These are phyloP conservation scores for Sceliomorpha sp. DNA, from an alignment of 2,888 invertebrate genomes.

Conservation along the genomic window DNA sequence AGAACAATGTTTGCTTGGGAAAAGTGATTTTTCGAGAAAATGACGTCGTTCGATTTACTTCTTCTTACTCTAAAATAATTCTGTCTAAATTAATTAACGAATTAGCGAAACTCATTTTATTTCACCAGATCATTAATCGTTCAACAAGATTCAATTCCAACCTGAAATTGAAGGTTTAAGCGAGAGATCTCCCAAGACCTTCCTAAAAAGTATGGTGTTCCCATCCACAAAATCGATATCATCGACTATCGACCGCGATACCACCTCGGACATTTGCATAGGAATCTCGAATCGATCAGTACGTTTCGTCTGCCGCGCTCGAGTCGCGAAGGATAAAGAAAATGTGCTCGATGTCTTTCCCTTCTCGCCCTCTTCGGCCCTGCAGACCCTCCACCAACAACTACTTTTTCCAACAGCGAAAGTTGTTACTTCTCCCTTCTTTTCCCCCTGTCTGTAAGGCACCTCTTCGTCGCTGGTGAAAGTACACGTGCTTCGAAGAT, in stretches of 20 bases:
- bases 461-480: constrained; percentile 37
- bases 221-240: no score
- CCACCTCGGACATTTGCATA: constrained; percentile 33
- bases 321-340: constrained; percentile 32
- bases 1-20: no score
- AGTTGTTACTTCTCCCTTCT: constrained; percentile 45
- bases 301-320: constrained; percentile 31
- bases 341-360: constrained; percentile 11
- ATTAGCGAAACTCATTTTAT: no score
- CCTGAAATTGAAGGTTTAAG: no score
- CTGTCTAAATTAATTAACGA: no score
- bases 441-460: constrained; percentile 39
- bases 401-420: constrained; percentile 55
- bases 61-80: no score
- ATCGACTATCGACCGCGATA: constrained; percentile 36
- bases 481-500: constrained; percentile 40
- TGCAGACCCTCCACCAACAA: constrained; percentile 39
- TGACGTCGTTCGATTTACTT: no score
- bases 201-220: no score
- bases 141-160: no score
- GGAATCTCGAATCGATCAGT: constrained; percentile 39
- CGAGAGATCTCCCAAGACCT: no score
- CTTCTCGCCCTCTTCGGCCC: constrained; percentile 19
- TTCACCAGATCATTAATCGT: no score
- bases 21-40: no score